Conservation (phyloP, 2,888 invertebrate genomes). For the Ophioninae sp. region DNA sequence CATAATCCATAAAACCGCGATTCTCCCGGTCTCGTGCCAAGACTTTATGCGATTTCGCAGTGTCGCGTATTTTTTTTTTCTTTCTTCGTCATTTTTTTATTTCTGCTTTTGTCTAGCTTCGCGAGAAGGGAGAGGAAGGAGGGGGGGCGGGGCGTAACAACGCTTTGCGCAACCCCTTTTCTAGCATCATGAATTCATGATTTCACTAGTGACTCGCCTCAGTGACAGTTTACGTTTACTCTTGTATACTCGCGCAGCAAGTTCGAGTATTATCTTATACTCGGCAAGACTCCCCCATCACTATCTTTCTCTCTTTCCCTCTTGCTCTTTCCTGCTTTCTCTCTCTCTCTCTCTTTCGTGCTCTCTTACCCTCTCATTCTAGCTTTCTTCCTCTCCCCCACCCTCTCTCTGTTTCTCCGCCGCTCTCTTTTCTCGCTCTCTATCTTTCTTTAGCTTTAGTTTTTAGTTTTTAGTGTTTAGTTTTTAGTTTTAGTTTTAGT, state of each 20-base stretch:
- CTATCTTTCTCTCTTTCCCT: conserved; percentile 19
- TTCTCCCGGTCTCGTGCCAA: neutral
- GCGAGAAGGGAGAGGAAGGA: neutral
- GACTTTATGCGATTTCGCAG: conserved; percentile 10
- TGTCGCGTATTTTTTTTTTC: conserved; percentile 21
- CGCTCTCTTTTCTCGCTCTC: too few relatives aligned
- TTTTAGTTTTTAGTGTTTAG: too few relatives aligned
- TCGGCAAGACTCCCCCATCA: conserved; percentile 13
- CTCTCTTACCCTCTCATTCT: too few relatives aligned
- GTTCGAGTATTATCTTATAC: conserved; percentile 55
- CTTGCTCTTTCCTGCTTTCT: too few relatives aligned
- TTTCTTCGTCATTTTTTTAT: neutral
- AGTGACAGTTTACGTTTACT: conserved; percentile 48
- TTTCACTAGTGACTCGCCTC: conserved; percentile 43
- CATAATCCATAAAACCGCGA: conserved; percentile 24
- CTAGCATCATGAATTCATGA: conserved; percentile 60
- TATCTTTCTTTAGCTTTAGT: too few relatives aligned
- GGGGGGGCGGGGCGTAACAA: neutral
- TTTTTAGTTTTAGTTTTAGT: too few relatives aligned
- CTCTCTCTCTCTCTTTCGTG: too few relatives aligned
- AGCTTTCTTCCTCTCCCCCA: too few relatives aligned
- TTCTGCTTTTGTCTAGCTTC: neutral
- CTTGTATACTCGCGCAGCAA: conserved; percentile 6
- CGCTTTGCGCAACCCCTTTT: conserved; percentile 52
- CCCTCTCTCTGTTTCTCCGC: too few relatives aligned